These are phyloP conservation scores for Pyrrhura leucotis DNA, from an alignment of 2,797 vertebrate genomes.

Conservation along the genomic window DNA sequence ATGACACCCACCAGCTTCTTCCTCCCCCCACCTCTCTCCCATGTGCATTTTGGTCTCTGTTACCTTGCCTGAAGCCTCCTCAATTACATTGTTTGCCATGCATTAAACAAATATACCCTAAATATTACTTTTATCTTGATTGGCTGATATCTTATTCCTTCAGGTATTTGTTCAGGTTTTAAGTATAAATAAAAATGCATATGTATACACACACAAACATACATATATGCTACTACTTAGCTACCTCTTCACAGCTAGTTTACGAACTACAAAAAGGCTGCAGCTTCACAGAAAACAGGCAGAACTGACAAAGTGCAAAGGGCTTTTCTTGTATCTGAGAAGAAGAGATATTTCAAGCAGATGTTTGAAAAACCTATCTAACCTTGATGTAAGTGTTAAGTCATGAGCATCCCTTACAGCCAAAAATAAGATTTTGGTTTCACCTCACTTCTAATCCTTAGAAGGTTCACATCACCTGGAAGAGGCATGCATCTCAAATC, in stretches of 20 bases:
- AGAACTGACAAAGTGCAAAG: neutral
- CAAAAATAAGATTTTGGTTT: neutral
- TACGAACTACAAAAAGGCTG: neutral
- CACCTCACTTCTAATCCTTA: neutral
- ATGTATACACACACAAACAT: rapidly evolving
- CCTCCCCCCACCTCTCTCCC: neutral
- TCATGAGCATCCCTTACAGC: neutral
- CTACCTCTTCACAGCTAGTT: neutral
- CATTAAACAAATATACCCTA: neutral
- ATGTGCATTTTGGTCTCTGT: neutral
- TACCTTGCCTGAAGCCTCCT: neutral
- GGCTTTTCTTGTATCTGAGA: neutral
- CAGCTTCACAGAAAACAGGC: neutral
- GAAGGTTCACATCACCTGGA: neutral
- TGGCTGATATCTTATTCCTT: neutral
- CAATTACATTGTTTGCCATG: neutral
- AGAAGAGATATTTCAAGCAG: neutral
- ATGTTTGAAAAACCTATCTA: neutral
- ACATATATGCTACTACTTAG: neutral
- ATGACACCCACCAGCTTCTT: neutral
- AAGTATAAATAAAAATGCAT: neutral
- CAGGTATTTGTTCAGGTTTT: neutral
- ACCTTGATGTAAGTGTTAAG: rapidly evolving
- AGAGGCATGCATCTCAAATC: neutral
- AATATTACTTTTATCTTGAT: neutral